Conservation (phyloP, 30 jellyfish, hydroid and myxozoan genomes). For the Chrysaora quinquecirrha region DNA sequence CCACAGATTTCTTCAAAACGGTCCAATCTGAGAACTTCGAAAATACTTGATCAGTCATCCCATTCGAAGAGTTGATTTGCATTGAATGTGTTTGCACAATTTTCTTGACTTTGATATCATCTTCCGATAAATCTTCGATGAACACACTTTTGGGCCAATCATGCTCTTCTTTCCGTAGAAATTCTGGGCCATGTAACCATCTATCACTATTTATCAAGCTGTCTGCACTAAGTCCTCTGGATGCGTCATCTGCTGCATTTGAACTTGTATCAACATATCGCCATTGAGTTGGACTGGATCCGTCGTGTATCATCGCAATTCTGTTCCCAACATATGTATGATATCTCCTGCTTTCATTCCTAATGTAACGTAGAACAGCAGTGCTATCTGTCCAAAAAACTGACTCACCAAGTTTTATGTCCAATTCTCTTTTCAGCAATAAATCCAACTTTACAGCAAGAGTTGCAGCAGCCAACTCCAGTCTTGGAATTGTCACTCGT, state of each 20-base stretch:
- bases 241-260: conserved; percentile 34
- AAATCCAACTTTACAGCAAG: conserved; percentile 29
- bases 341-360: conserved; percentile 37
- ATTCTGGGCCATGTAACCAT: conserved; percentile 57
- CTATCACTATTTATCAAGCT: neutral
- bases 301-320: conserved; percentile 37
- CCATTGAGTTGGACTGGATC: conserved; percentile 15
- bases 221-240: conserved; percentile 33
- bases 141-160: conserved; percentile 14
- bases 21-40: conserved; percentile 16
- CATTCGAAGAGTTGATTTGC: conserved; percentile 7
- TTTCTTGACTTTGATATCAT: conserved; percentile 28
- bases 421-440: conserved; percentile 32
- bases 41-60: conserved; percentile 1
- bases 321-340: conserved; percentile 42
- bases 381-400: conserved; percentile 68
- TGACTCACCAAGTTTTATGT: conserved; percentile 36
- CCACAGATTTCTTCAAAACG: conserved; percentile 17
- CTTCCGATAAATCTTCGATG: conserved; percentile 14
- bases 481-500: conserved; percentile 35
- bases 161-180: conserved; percentile 21
- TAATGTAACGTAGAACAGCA: conserved; percentile 42
- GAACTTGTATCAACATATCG: conserved; percentile 1
- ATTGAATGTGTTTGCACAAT: conserved; percentile 11
- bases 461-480: conserved; percentile 58